Conservation (phyloP, 2,797 vertebrate genomes). For the Propithecus deckenii region DNA sequence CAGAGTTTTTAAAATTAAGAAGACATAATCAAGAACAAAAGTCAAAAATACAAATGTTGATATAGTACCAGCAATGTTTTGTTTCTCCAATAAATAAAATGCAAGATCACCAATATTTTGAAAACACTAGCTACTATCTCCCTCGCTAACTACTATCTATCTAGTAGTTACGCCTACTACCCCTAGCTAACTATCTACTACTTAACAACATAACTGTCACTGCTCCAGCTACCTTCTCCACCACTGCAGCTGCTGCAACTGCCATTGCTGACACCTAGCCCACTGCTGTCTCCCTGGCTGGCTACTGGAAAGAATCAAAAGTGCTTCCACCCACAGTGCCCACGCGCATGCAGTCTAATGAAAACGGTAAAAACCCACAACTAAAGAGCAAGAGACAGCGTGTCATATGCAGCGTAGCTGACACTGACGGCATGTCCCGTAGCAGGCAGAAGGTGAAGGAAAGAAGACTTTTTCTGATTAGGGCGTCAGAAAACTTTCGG, state of each 20-base stretch:
- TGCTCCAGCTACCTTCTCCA: background rate
- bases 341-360: background rate
- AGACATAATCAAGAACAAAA: background rate
- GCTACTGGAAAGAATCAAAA: background rate
- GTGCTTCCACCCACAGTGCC: background rate
- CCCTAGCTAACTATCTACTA: background rate
- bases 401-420: no score
- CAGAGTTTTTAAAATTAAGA: background rate
- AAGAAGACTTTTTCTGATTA: background rate
- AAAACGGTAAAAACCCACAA: background rate
- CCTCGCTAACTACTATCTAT: background rate
- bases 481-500: background rate
- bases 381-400: no score
- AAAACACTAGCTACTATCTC: background rate
- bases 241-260: background rate
- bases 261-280: no score
- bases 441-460: background rate
- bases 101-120: background rate
- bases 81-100: background rate
- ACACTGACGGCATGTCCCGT: no score
- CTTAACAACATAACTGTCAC: background rate
- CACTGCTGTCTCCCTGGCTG: background rate
- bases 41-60: background rate
- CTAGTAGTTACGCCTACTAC: background rate
- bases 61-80: background rate